These are phyloP conservation scores for Pheosia gnoma DNA, from an alignment of 2,888 invertebrate genomes.

Conservation along the genomic window DNA sequence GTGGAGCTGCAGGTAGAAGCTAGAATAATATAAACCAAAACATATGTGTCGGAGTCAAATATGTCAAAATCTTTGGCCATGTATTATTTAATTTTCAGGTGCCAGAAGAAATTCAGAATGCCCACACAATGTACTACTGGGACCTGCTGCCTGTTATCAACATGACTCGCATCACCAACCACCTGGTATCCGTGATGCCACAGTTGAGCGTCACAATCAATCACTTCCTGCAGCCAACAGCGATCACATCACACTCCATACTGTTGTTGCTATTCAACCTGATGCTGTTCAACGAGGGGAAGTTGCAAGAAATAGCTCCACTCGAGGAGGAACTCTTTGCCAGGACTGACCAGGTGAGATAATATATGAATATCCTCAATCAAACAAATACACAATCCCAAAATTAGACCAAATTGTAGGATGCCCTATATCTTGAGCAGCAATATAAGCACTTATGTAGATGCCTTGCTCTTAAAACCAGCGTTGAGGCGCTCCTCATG, in stretches of 20 bases:
- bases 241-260: slow-evolving; percentile 53
- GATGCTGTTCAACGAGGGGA: slow-evolving; percentile 61
- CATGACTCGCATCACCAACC: slow-evolving; percentile 63
- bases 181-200: slow-evolving; percentile 54
- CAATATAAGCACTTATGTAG: too few species aligned
- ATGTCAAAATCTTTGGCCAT: too few species aligned
- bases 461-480: too few species aligned
- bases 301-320: slow-evolving; percentile 56
- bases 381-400: too few species aligned
- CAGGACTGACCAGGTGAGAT: slow-evolving; percentile 45
- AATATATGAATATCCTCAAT: neutral
- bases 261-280: slow-evolving; percentile 62
- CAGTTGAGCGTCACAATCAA: slow-evolving; percentile 52
- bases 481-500: too few species aligned
- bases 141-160: slow-evolving; percentile 73
- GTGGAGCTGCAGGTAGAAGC: too few species aligned
- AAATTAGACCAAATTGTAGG: too few species aligned
- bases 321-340: slow-evolving; percentile 63
- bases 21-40: too few species aligned
- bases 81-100: slow-evolving; percentile 22
- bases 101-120: slow-evolving; percentile 58
- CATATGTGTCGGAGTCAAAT: too few species aligned
- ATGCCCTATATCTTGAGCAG: too few species aligned
- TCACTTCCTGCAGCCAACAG: slow-evolving; percentile 64
- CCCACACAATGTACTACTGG: slow-evolving; percentile 66